Evolutionary conservation across 2,888 invertebrate genomes (phyloP), one percentile per base, ranked within the genome.

Genomic region (Leucania comma): DNA sequence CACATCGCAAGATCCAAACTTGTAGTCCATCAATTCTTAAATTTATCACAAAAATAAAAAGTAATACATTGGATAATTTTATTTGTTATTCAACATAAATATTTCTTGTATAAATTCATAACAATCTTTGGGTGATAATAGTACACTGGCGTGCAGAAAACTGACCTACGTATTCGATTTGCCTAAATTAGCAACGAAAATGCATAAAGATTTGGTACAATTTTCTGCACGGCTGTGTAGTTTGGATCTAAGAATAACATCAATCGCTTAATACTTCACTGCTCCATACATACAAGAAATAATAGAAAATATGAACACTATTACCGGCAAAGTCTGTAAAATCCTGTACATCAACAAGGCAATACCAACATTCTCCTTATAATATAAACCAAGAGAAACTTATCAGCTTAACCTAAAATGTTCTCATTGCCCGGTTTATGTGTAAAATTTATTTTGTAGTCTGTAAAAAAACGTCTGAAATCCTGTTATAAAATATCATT

Each of bases 81-180:
- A 95, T 95, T 95, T 92, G 92, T 95, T 94, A 94, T 94, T 94
- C 91, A 96, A 95, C 96, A 95, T 96, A 95, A 95, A 95, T 95
- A 96, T 94, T 90, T 93, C 92, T 95, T 95, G 95, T 96, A 95
- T 95, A 96, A 95, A 95, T 95, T 95, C 93, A 95, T 95, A 96
- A 95, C 96, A 95, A 95, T 96, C 95, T 96, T 96, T 96, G 95
- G 95, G 95, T 95, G 94, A 94, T 94, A 93, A 92, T 93, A 92
- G 88, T 92, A 89, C 90, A 90, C 66, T 86, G 86, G 80, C 87
- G 84, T 78, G 88, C 87, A 88, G 83, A 85, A 89, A 81, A 80
- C 68, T 72, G 54, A 60, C 70, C 69, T 68, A 69, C 71, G 60
- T 80, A 77, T 72, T 82, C 53, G 63, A 68, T 60, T 72, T 72